Evolutionary conservation across 1,140 invertebrate species (phyloP), one percentile per base, ranked within the genome.

Genomic region (Bradynema listronoti): DNA sequence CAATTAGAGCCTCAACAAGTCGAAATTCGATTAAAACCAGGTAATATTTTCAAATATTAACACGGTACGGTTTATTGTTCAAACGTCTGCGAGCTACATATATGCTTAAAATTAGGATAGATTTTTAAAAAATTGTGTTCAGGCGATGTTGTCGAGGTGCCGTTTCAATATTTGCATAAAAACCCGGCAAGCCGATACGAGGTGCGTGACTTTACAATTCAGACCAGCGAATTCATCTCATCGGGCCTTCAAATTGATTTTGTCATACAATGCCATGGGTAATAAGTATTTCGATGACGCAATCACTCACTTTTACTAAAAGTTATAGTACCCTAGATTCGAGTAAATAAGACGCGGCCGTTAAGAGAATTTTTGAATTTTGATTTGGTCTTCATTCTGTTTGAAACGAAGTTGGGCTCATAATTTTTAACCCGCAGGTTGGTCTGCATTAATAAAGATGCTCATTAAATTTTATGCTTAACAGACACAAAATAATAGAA

Each of bases 1-100:
- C 72, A 73, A 33, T 55, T 76, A 9, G 71, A 73, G 33, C 72
- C 72, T 19, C 72, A 73, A 63, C 73, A 77, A 43, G 72, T 73
- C 39, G 56, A 73, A 25, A 54, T 72, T 22, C 56, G 57, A 34
- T 75, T 72, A 63, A 75, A 72, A 47, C 72, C 70, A 16, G 68
- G 68, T 69, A 6, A 33, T 53, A 9, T 3, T 43, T 9, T 43
- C 27, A 27, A n/a, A n/a, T n/a, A n/a, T n/a, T n/a, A n/a, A n/a
- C n/a, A n/a, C n/a, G n/a, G n/a, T n/a, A n/a, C n/a, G n/a, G n/a
- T n/a, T 3, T 4, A 43, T 39, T 39, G 36, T 11, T 19, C 36
- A 19, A 43, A 43, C 27, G 42, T 43, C 36, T 43, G 22, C 9
- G 27, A 53, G 14, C 11, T 34, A 34, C 41, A n/a, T n/a, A n/a